Conservation (phyloP, 1,140 invertebrate species). For the Bombus vancouverensis region DNA sequence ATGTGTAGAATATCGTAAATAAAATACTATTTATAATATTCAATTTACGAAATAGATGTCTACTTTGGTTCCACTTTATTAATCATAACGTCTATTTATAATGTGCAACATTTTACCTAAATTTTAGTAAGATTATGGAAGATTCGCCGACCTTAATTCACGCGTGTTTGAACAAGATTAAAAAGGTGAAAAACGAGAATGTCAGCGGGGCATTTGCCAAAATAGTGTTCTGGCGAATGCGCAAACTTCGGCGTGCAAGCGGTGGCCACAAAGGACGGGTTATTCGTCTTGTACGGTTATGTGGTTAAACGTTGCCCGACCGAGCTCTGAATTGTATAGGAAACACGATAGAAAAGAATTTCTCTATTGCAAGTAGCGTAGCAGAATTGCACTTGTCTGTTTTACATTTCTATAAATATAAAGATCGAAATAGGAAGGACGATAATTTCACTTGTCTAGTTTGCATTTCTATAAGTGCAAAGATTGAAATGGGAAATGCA, state of each 20-base stretch:
- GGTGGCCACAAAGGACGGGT: not conserved
- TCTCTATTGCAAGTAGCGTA: not conserved
- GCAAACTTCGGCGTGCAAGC: not conserved
- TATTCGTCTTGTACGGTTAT: constrained; percentile 20
- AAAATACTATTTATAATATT: too few species aligned
- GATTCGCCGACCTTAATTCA: not conserved
- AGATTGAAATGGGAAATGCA: not conserved
- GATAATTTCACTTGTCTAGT: not conserved
- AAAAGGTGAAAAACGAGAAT: not conserved
- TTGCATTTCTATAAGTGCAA: not conserved
- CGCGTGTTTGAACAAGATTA: too few species aligned
- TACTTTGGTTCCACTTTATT: too few species aligned
- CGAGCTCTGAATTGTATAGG: not conserved
- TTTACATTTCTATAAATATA: not conserved
- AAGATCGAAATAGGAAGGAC: not conserved
- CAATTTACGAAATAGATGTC: too few species aligned
- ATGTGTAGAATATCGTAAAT: too few species aligned
- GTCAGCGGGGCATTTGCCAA: not conserved
- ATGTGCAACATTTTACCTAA: too few species aligned
- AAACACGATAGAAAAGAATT: not conserved
- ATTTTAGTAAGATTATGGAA: not conserved
- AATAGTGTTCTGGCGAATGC: not conserved
- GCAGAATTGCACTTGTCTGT: not conserved
- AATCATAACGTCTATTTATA: too few species aligned
- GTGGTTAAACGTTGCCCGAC: constrained; percentile 1